These are phyloP conservation scores for Athrips mouffetella DNA, from an alignment of 2,888 invertebrate species.

Conservation along the genomic window DNA sequence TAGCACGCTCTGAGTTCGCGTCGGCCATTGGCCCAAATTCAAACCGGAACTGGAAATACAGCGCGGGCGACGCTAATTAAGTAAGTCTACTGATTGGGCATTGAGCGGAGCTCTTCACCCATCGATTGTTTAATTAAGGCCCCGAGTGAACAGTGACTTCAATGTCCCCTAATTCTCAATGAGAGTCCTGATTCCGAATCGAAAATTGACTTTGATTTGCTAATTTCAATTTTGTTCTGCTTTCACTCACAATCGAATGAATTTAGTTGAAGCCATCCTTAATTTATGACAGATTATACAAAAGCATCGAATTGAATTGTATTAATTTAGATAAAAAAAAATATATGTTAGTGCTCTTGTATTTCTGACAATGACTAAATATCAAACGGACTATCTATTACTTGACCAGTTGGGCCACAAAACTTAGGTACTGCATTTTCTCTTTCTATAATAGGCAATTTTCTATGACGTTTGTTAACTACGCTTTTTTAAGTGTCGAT, in stretches of 20 bases:
- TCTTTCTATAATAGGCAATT: too few species aligned
- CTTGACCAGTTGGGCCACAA: too few species aligned
- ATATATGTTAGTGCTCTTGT: too few species aligned
- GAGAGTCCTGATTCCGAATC: constrained; percentile 1
- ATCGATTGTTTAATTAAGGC: constrained; percentile 1
- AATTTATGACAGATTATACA: too few species aligned
- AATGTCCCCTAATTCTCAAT: constrained; percentile 14
- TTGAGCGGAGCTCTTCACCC: constrained; percentile 18
- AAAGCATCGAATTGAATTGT: too few species aligned
- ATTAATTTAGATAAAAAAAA: too few species aligned
- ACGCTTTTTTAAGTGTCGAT: too few species aligned
- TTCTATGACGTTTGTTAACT: too few species aligned
- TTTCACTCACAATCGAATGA: neutral
- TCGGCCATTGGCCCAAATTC: constrained; percentile 46
- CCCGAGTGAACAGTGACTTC: constrained; percentile 6
- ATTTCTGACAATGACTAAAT: too few species aligned
- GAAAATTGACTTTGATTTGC: neutral
- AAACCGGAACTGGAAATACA: constrained; percentile 45
- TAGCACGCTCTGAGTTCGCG: constrained; percentile 27
- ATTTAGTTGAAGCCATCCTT: neutral
- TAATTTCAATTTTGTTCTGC: neutral
- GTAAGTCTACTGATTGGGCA: constrained; percentile 57
- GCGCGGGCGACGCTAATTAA: constrained; percentile 47
- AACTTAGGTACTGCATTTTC: too few species aligned
- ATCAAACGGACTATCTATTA: too few species aligned